Percentiles rank a stretch among this genome's conserved stretches.
Evolutionary conservation across 2,888 invertebrate species (phyloP).

Genomic region (Drosophila quasianomalipes): DNA sequence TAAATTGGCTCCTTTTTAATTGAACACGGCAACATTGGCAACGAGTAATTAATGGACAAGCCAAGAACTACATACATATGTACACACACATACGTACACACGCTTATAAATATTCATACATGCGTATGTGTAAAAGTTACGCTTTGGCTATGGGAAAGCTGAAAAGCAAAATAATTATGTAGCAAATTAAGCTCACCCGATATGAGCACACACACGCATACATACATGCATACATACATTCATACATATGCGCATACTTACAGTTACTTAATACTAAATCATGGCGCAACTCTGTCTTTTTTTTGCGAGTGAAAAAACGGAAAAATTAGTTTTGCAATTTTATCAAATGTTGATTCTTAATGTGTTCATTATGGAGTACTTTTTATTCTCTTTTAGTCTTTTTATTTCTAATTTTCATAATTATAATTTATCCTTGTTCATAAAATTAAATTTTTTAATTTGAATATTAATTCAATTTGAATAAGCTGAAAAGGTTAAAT

Average conservation of each 20-base stretch:
- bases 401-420: too few species aligned
- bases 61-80: not conserved
- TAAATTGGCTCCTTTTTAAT: constrained; percentile 35
- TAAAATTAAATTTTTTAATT: too few species aligned
- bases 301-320: too few species aligned
- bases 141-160: not conserved
- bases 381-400: not conserved
- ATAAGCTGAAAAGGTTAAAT: not conserved
- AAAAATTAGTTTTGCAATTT: too few species aligned
- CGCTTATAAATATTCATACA: not conserved
- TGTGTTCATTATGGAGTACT: not conserved
- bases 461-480: too few species aligned
- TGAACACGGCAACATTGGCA: constrained; percentile 29
- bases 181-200: not conserved
- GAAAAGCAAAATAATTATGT: not conserved
- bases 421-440: too few species aligned
- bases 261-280: too few species aligned
- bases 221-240: not conserved
- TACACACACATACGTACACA: not conserved
- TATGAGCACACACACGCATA: not conserved
- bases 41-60: constrained; percentile 45
- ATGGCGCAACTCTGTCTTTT: too few species aligned
- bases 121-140: too few species aligned
- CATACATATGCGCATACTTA: too few species aligned
- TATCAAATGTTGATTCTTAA: too few species aligned